A percentile compares a stretch with the other conserved stretches of the same genome.
phyloP scores from a whole-genome alignment of 2,888 invertebrate species.

The Eutolmus rufibarbis region DNA sequence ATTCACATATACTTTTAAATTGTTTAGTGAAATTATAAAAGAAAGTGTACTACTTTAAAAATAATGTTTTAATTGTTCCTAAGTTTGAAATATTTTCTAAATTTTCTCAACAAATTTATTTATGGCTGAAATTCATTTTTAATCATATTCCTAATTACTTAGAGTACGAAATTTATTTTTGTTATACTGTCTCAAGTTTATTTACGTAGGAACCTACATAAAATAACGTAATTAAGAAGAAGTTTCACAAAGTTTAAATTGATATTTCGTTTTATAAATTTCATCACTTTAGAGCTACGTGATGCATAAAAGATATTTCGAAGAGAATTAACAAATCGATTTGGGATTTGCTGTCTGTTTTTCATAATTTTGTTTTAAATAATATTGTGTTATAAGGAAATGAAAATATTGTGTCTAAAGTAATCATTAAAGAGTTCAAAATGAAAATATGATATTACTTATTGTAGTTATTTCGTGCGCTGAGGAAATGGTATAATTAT shows the following conservation, averaged over 20 bases:
- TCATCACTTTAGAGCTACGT: not conserved
- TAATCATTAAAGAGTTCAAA: not conserved
- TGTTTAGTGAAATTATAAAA: not conserved
- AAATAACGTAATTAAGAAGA: not conserved
- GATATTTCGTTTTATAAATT: not conserved
- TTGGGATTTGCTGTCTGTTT: not conserved
- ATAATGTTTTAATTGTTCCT: too few species aligned
- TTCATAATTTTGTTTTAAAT: not conserved
- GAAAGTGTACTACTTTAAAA: too few species aligned
- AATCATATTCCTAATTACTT: not conserved
- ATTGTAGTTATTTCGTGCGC: too few species aligned
- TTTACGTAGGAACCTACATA: not conserved
- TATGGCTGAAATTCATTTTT: not conserved
- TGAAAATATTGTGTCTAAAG: not conserved
- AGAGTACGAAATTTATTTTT: too few species aligned
- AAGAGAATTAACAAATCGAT: not conserved
- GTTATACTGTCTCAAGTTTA: too few species aligned
- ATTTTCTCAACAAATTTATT: not conserved
- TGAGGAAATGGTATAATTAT: too few species aligned
- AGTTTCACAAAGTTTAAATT: not conserved
- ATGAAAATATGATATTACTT: too few species aligned
- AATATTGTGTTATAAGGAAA: not conserved
- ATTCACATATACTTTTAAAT: not conserved
- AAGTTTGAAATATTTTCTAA: too few species aligned
- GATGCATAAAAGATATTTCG: not conserved